Evolutionary conservation across 1,140 invertebrate species (phyloP).

Genomic region (Caenorhabditis briggsae): DNA sequence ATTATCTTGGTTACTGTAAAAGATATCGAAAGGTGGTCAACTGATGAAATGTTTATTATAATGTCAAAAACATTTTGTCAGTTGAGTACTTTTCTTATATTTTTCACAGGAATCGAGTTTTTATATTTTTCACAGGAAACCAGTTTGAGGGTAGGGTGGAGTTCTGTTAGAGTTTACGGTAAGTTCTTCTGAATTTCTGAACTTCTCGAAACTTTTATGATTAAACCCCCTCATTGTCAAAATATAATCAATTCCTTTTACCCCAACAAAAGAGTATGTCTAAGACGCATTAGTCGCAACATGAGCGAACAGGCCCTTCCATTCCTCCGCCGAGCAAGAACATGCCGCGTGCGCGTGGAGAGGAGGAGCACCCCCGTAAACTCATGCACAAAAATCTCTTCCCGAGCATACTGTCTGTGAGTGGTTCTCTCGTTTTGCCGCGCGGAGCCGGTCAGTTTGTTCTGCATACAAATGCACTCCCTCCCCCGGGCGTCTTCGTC

Average conservation of each 20-base stretch:
- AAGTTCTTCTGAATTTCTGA: too few relatives aligned
- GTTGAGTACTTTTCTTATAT: too few relatives aligned
- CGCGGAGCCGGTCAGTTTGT: slow-evolving; percentile 52
- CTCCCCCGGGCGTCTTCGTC: background rate
- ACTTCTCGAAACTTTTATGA: too few relatives aligned
- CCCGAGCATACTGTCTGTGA: slow-evolving; percentile 21
- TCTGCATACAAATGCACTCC: slow-evolving; percentile 29
- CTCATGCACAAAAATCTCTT: slow-evolving; percentile 36
- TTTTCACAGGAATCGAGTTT: too few relatives aligned
- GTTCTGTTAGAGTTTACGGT: too few relatives aligned
- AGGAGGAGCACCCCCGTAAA: slow-evolving; percentile 7
- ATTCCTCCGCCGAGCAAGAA: background rate
- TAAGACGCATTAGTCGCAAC: slow-evolving; percentile 50
- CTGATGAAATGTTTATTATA: too few relatives aligned
- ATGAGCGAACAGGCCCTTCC: slow-evolving; percentile 21
- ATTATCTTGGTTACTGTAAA: too few relatives aligned
- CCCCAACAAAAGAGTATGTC: slow-evolving; percentile 37
- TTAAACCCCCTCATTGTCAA: background rate
- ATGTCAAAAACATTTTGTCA: too few relatives aligned
- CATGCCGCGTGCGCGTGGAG: slow-evolving; percentile 29
- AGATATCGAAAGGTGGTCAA: too few relatives aligned
- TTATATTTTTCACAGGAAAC: too few relatives aligned
- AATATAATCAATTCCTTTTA: background rate
- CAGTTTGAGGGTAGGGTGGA: too few relatives aligned
- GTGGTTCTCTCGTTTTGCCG: slow-evolving; percentile 27